A percentile compares a stretch with the other conserved stretches of the same genome.
phyloP scores from a whole-genome alignment of 2,797 vertebrate genomes.

The Ciconia nigra region DNA sequence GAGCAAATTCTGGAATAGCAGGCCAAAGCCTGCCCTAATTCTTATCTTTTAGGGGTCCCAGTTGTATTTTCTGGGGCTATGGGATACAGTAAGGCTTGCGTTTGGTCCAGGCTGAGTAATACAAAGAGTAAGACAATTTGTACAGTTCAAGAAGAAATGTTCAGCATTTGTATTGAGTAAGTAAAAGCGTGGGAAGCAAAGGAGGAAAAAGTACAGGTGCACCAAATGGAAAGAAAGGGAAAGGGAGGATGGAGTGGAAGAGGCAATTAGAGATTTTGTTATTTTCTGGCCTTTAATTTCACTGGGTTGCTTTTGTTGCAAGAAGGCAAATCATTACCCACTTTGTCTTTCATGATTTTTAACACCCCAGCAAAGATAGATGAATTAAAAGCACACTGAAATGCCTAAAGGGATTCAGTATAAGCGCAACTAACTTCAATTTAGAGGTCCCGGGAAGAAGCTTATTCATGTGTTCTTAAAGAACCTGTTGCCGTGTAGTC shows the following conservation, averaged over 20 bases:
- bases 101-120: neutral
- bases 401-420: neutral
- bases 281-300: neutral
- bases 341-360: neutral
- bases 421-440: neutral
- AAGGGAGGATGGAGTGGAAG: neutral
- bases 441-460: neutral
- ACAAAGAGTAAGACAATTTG: neutral
- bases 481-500: neutral
- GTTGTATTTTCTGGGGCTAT: neutral
- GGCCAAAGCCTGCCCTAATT: neutral
- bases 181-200: neutral
- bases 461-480: neutral
- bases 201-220: neutral
- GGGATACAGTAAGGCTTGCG: neutral
- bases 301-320: neutral
- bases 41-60: neutral
- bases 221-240: neutral
- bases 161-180: fast-evolving
- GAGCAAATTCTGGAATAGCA: neutral
- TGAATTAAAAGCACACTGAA: neutral
- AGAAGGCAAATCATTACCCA: neutral
- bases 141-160: neutral
- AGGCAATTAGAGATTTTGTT: neutral
- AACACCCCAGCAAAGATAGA: neutral